phyloP scores from a whole-genome alignment of 2,888 invertebrate genomes.

The Leucoma salicis region DNA sequence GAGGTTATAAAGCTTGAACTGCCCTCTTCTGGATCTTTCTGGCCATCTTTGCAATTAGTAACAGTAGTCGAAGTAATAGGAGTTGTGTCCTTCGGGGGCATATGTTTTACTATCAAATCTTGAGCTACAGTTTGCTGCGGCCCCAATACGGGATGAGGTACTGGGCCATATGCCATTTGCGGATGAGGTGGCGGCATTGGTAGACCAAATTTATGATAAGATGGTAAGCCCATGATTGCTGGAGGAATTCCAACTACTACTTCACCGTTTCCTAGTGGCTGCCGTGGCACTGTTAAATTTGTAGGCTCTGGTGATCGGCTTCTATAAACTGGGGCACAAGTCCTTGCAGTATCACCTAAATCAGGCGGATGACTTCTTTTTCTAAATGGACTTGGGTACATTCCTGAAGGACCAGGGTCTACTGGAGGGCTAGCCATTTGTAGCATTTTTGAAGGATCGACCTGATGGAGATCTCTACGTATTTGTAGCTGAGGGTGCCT shows the following conservation, averaged over 20 bases:
- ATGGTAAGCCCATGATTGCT: conserved; percentile 68
- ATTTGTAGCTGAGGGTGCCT: conserved; percentile 86
- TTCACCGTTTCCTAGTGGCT: conserved; percentile 52
- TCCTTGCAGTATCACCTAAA: conserved; percentile 64
- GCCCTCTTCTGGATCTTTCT: conserved; percentile 52
- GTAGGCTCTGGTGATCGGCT: conserved; percentile 76
- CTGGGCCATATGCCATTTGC: conserved; percentile 66
- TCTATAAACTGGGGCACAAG: conserved; percentile 66
- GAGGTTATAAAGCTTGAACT: conserved; percentile 67
- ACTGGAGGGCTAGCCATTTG: conserved; percentile 72
- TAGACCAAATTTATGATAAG: conserved; percentile 74
- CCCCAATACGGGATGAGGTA: conserved; percentile 64
- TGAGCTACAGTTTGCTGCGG: conserved; percentile 78
- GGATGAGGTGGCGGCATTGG: conserved; percentile 74
- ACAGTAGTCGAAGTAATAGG: conserved; percentile 66
- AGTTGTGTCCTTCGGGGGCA: conserved; percentile 70
- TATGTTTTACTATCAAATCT: conserved; percentile 79
- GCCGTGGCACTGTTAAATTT: conserved; percentile 73
- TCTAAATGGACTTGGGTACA: conserved; percentile 79
- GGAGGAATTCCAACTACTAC: conserved; percentile 67
- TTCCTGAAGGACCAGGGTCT: conserved; percentile 67
- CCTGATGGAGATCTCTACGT: conserved; percentile 87
- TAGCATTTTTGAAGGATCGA: conserved; percentile 64
- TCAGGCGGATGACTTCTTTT: conserved; percentile 82
- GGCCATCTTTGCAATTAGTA: conserved; percentile 57